phyloP scores from a whole-genome alignment of 2,113 vertebrate species.

The Propithecus coquereli region DNA sequence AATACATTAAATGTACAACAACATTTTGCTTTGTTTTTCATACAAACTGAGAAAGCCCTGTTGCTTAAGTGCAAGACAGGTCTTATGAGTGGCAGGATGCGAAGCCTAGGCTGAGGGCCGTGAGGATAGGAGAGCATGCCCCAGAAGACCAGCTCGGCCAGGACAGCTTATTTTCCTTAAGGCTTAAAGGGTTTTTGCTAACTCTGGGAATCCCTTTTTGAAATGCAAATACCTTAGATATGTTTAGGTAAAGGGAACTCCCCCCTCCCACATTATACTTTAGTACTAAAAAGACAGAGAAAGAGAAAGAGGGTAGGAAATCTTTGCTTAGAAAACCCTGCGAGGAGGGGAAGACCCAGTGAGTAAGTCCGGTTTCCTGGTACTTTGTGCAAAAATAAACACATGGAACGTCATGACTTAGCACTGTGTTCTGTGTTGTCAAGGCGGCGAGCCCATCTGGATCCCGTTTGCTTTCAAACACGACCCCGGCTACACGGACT shows the following conservation, averaged over 20 bases:
- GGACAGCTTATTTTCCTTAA: neutral
- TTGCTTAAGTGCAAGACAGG: neutral
- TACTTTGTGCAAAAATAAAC: no score
- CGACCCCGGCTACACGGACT: slow-evolving; percentile 91
- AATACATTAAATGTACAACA: neutral
- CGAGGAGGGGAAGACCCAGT: neutral
- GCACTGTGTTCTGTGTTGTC: neutral
- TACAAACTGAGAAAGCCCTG: neutral
- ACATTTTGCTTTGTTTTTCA: neutral
- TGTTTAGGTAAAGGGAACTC: neutral
- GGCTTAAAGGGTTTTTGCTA: neutral
- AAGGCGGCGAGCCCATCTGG: slow-evolving; percentile 99
- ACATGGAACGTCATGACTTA: fast-evolving
- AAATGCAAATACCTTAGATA: neutral
- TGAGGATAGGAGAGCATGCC: fast-evolving
- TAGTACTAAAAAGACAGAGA: neutral
- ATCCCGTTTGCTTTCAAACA: slow-evolving; percentile 94
- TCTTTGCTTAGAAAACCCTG: neutral
- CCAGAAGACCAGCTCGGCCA: neutral
- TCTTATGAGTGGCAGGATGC: neutral
- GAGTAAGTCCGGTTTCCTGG: neutral
- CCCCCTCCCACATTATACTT: neutral
- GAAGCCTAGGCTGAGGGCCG: neutral
- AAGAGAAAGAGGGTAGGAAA: neutral
- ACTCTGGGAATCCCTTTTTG: neutral